A percentile compares a stretch with the other conserved stretches of the same genome.
Evolutionary conservation across 2,113 vertebrate species (phyloP).

Genomic region (Siniperca knerii): DNA sequence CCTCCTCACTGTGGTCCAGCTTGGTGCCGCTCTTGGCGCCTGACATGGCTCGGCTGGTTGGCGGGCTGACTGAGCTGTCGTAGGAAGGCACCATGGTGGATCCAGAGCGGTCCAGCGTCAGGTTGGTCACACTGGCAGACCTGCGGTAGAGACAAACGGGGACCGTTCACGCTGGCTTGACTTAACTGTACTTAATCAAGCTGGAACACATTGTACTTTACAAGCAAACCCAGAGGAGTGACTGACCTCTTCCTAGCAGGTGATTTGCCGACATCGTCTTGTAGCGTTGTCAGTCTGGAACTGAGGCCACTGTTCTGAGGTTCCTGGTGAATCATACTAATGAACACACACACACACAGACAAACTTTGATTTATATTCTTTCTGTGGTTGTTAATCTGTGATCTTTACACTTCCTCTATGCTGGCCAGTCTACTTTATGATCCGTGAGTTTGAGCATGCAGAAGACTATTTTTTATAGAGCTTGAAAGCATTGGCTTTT

Average conservation of each 20-base stretch:
- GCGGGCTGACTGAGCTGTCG: conserved; percentile 93
- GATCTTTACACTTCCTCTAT: not conserved
- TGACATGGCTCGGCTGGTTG: conserved; percentile 87
- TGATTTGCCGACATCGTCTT: conserved; percentile 94
- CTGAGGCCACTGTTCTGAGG: conserved; percentile 87
- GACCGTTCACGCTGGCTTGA: not conserved
- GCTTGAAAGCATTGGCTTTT: conserved; percentile 38
- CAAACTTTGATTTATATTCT: not conserved
- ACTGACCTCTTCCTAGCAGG: conserved; percentile 93
- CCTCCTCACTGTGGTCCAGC: conserved; percentile 92
- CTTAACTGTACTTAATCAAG: not conserved
- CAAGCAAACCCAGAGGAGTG: not conserved
- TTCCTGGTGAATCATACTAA: conserved; percentile 94
- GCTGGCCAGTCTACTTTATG: conserved; percentile 5
- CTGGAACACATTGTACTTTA: not conserved
- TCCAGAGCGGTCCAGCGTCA: conserved; percentile 93
- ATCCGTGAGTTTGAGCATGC: conserved; percentile 53
- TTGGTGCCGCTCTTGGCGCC: conserved; percentile 82
- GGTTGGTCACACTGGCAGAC: conserved; percentile 94
- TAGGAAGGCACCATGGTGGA: conserved; percentile 94
- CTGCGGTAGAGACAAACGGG: conserved; percentile 73
- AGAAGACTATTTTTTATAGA: conserved; percentile 28
- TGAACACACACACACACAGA: conserved; percentile 24
- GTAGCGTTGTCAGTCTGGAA: conserved; percentile 90
- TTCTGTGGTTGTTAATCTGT: not conserved